Percentiles rank a stretch among this genome's conserved stretches.
Conservation (phyloP, 2,888 invertebrate genomes). For the Cactoblastis cactorum region DNA sequence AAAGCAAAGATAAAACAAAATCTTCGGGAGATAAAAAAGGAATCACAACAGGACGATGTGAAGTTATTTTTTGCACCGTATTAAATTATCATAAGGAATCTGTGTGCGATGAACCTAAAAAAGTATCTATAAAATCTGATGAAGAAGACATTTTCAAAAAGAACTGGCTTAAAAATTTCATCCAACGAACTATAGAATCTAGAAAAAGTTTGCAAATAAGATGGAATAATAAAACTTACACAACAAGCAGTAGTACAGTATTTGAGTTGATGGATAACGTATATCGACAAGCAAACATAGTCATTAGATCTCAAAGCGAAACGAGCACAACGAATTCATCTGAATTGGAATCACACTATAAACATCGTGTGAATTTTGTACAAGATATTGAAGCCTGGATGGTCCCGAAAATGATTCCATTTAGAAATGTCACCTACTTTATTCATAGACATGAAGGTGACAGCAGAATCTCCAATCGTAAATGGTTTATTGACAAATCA, state of each 20-base stretch:
- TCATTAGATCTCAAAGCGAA: constrained; percentile 50
- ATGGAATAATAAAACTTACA: constrained; percentile 58
- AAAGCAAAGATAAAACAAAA: constrained; percentile 15
- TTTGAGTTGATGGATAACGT: constrained; percentile 53
- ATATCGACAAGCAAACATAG: constrained; percentile 44
- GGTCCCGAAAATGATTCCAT: constrained; percentile 47
- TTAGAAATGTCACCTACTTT: constrained; percentile 27
- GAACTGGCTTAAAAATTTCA: constrained; percentile 50
- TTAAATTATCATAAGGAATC: constrained; percentile 36
- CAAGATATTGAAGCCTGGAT: constrained; percentile 62
- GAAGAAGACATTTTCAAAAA: constrained; percentile 38
- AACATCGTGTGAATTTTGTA: constrained; percentile 44
- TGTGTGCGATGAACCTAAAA: no score
- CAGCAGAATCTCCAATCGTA: constrained; percentile 37
- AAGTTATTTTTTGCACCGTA: constrained; percentile 50
- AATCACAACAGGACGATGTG: constrained; percentile 55
- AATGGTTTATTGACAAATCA: constrained; percentile 53
- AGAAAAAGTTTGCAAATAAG: constrained; percentile 50
- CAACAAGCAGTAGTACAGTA: constrained; percentile 55
- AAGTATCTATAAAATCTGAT: constrained; percentile 12
- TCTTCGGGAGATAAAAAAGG: constrained; percentile 43
- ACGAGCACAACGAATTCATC: constrained; percentile 39
- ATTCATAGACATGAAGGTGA: constrained; percentile 24
- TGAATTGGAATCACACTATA: constrained; percentile 31
- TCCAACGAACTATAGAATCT: constrained; percentile 44